Percentiles rank a stretch among this genome's conserved stretches.
Conservation (phyloP, 1,140 invertebrate species). For the Drosophila triauraria region DNA sequence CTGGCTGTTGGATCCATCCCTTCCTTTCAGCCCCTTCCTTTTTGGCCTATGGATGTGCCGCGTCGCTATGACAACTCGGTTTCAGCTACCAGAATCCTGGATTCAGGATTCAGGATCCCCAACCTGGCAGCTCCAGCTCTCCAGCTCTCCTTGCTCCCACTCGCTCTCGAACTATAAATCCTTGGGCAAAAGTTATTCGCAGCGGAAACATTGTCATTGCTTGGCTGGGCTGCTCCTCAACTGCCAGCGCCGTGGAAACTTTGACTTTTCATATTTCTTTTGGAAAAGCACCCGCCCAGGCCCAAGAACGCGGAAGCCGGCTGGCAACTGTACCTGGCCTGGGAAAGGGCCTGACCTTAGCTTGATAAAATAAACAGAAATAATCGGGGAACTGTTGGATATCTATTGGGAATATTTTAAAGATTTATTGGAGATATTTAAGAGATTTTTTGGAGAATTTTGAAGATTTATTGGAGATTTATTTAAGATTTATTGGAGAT, state of each 20-base stretch:
- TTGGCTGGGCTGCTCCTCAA: conserved; percentile 1
- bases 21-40: not conserved
- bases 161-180: conserved; percentile 67
- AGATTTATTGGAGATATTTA: not conserved
- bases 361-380: not conserved
- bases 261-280: conserved; percentile 70
- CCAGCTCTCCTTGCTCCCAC: not conserved
- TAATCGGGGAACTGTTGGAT: conserved; percentile 4
- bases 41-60: conserved; percentile 60
- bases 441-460: not conserved
- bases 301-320: conserved; percentile 2
- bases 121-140: not conserved
- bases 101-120: conserved; percentile 19
- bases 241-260: conserved; percentile 59
- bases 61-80: conserved; percentile 71
- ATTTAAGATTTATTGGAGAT: not conserved
- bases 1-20: not conserved
- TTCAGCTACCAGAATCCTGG: conserved; percentile 30
- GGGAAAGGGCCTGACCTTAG: not conserved
- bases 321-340: conserved; percentile 11
- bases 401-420: not conserved
- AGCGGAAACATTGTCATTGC: conserved; percentile 82
- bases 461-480: not conserved
- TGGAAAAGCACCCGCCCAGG: not conserved
- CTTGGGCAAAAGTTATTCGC: conserved; percentile 76